Evolutionary conservation across 2,888 invertebrate species (phyloP), one percentile per base, ranked within the genome.

Genomic region (Leucoma salicis): DNA sequence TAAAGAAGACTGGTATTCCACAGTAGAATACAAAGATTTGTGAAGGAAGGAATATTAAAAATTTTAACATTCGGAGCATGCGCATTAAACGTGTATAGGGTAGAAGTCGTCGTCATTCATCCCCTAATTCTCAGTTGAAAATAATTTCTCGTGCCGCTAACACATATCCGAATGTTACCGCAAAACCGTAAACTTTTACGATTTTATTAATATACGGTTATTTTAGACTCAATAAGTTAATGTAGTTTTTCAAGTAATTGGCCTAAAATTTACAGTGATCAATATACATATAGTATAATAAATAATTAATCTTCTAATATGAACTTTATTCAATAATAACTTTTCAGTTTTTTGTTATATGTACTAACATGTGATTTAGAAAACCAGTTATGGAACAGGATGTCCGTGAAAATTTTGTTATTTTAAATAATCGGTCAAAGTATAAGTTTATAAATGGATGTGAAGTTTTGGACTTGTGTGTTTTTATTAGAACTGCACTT

Each of bases 361-460:
- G n/a, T 1, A 27, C 3, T 42, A 47, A 37, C 18, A 55, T 57
- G 54, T 52, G 35, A 51, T 37, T 15, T 37, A 14, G 31, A 59
- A 61, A 11, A 58, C 65, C 66, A 82, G 82, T 82, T 66, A 86
- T 86, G 87, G 86, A 83, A 82, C 70, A 80, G 54, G 66, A 86
- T 85, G 83, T 58, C 43, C 53, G 48, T 49, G 39, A 53, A 44
- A 58, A 57, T 60, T 63, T 62, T 63, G 62, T 69, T 76, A 66
- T 71, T 69, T 66, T 85, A 70, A 80, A 74, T 66, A 60, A 56
- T 70, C 62, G 63, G 58, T 36, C 54, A 65, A 53, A 31, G 44
- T 45, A 66, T 67, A 63, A 53, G 68, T 79, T 70, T 63, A 83
- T 87, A 86, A 87, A 88, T 88, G 88, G 87, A 87, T 77, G 85